Evolutionary conservation across 2,113 vertebrate species (phyloP).

Genomic region (Halcyon senegalensis): DNA sequence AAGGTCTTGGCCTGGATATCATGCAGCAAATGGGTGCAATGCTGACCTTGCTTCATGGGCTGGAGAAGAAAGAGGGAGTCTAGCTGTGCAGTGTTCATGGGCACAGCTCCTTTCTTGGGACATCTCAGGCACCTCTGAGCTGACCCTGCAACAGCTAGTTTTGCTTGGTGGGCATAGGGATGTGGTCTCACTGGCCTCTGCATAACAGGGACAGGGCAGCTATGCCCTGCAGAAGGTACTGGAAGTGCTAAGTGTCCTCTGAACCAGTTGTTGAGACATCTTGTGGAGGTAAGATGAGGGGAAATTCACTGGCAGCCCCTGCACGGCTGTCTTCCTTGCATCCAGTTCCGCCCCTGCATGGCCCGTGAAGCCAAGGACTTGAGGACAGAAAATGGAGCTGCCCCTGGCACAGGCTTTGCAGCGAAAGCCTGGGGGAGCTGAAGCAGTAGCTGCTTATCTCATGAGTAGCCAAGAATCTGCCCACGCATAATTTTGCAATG

Average conservation of each 20-base stretch:
- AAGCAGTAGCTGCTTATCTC: conserved; percentile 49
- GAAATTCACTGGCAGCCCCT: not conserved
- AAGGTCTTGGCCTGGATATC: not conserved
- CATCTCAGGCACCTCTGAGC: not conserved
- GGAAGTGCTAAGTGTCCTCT: not conserved
- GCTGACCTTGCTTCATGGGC: not conserved
- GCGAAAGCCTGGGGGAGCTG: not conserved
- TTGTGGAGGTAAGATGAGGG: not conserved
- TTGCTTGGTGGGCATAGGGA: not conserved
- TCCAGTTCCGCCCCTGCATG: not conserved
- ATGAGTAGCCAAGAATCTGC: conserved; percentile 44
- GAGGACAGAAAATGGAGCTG: conserved; percentile 18
- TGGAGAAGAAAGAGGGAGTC: not conserved
- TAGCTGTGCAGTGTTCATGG: not conserved
- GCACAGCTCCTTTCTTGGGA: not conserved
- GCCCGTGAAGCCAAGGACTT: not conserved
- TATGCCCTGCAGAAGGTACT: not conserved
- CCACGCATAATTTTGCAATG: conserved; percentile 27
- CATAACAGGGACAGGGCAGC: not conserved
- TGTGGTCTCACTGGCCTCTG: not conserved
- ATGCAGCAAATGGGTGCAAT: not conserved
- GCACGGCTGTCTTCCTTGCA: not conserved
- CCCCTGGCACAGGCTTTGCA: conserved; percentile 23
- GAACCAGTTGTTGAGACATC: not conserved
- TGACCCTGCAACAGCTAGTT: not conserved